Conservation (phyloP, 2,113 vertebrate genomes). For the Nycticryphes semicollaris region DNA sequence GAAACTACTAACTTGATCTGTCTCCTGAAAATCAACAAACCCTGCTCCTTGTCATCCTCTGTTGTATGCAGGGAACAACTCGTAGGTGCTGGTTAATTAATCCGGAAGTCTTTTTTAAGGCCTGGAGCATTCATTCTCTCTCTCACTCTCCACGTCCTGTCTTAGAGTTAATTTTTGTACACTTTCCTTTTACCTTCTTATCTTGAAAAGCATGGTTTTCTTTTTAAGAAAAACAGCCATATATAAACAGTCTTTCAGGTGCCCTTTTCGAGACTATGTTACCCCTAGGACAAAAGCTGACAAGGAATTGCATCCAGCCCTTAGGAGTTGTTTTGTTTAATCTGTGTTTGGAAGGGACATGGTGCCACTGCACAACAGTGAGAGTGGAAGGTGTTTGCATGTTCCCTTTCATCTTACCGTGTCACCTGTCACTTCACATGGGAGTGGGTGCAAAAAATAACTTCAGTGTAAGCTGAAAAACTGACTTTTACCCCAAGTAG, state of each 20-base stretch:
- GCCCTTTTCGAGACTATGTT: background rate
- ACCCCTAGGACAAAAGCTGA: background rate
- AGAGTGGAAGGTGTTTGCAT: background rate
- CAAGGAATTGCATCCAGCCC: background rate
- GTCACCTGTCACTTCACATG: background rate
- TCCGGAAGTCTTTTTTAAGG: background rate
- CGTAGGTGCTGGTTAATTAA: background rate
- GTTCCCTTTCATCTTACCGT: background rate
- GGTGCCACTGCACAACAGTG: background rate
- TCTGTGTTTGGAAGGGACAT: background rate
- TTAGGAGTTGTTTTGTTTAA: background rate
- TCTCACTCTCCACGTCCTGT: background rate
- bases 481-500: background rate
- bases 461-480: background rate
- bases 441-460: background rate
- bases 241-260: background rate
- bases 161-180: background rate
- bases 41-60: background rate
- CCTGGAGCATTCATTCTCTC: background rate
- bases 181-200: background rate
- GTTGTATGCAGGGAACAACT: background rate
- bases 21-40: background rate
- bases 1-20: background rate
- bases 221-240: background rate
- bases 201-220: background rate